Percentiles rank a stretch among this genome's conserved stretches.
Evolutionary conservation across 2,888 invertebrate genomes (phyloP).

Genomic region (Muschampia plurimacula): DNA sequence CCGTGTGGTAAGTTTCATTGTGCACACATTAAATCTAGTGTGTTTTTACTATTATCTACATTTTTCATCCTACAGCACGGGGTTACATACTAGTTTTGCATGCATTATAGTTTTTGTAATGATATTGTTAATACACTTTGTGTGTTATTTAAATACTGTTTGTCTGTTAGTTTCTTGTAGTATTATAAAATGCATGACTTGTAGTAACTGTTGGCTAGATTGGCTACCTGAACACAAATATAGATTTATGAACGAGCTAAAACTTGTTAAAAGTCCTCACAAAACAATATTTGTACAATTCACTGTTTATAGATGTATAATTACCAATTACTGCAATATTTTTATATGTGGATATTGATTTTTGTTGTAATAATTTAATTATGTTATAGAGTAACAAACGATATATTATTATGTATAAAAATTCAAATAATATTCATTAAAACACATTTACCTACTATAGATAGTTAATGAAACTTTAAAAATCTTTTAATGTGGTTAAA

Average conservation of each 20-base stretch:
- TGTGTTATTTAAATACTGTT: not conserved
- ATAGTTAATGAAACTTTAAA: too few relatives aligned
- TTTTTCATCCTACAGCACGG: constrained; percentile 46
- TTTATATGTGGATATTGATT: too few relatives aligned
- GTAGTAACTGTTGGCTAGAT: not conserved
- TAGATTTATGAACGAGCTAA: not conserved
- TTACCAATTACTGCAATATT: not conserved
- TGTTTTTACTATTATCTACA: constrained; percentile 44
- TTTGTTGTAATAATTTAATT: too few relatives aligned
- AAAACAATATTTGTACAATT: not conserved
- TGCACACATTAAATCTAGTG: constrained; percentile 56
- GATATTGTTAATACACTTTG: not conserved
- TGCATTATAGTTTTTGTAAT: not conserved
- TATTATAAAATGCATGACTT: constrained; percentile 6
- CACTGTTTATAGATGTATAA: not conserved
- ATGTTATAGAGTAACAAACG: too few relatives aligned
- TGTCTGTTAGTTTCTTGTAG: not conserved
- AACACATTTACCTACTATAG: too few relatives aligned
- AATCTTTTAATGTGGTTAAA: too few relatives aligned
- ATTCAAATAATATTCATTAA: too few relatives aligned
- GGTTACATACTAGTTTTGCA: constrained; percentile 35
- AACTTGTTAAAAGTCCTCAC: not conserved
- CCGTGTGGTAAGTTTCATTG: constrained; percentile 92
- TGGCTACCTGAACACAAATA: not conserved
- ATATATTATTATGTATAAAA: too few relatives aligned